Base-by-base conservation (phyloP, 2,113 vertebrate genomes). In the Siphamia tubifer region DNA sequence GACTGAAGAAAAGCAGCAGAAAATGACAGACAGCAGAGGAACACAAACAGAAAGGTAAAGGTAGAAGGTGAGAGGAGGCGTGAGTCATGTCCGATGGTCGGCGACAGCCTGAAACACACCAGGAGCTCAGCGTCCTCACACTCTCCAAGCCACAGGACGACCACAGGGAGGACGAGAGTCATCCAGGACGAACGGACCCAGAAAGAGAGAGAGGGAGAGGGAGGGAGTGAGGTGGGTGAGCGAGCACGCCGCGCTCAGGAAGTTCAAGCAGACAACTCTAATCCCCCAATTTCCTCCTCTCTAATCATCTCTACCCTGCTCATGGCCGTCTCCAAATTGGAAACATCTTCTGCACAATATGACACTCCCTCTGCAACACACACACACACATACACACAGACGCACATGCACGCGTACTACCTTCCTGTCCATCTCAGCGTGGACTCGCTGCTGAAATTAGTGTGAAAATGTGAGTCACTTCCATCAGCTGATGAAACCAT, bases 221-320 rank as follows among this genome's bases (percentile, higher is more conserved):
- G 47, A 55, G 45, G 24, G 52, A 38, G 24, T 23, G 40, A 81
- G 80, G 77, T 34, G 28, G 89, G 89, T 12, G 43, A 19, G 57
- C n/a, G 9, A 74, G 58, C 77, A 79, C 60, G 54, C 51, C 6
- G 48, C 36, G 80, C 89, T 92, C 92, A 96, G 96, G 97, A 98
- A 98, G 95, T 96, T 95, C 93, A 94, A 95, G 94, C 95, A 98
- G 97, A 98, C 96, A 94, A 92, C 93, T 87, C 95, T 97, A 98
- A 98, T 98, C 96, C 94, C 92, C 94, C 93, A 96, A 98, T 98
- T 98, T 98, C 97, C 97, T 97, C 94, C 91, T 91, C 93, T 96
- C 94, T 97, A 98, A 98, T 98, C 97, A 98, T 94, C 93, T 94
- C 94, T 94, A 86, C 92, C 90, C 89, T 91, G 87, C 92, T 93